Evolutionary conservation across 2,888 invertebrate genomes (phyloP), one percentile per base, ranked within the genome.

Genomic region (Yponomeuta evonymella): DNA sequence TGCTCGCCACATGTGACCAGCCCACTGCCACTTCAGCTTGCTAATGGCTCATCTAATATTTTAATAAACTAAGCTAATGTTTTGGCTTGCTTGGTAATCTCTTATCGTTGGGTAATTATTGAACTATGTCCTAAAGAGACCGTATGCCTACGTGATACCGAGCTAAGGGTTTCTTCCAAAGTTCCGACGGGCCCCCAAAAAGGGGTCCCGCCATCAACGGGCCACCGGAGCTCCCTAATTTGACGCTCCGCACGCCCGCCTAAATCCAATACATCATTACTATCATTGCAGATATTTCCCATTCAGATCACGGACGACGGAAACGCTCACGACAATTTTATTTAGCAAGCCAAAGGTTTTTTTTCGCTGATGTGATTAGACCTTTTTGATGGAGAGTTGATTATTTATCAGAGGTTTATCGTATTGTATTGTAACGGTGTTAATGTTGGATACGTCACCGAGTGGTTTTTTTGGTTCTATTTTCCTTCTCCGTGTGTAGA

Each of bases 261-360:
- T 68, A 63, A 69, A 71, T 68, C 81, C 82, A 83, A 85, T 85
- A 83, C 83, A 79, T 86, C 84, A 86, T 86, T 86, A 83, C 84
- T 82, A 81, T 80, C 79, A 81, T 82, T 78, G 73, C 76, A 77
- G 76, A 77, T 79, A 78, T 82, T 80, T 77, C 73, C 43, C 74
- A 79, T 83, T 81, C 84, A 73, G 73, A 74, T 74, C 76, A 77
- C 79, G 72, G 76, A 70, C 66, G 73, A 75, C 76, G 76, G 75
- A 79, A 81, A 80, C 36, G 73, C 76, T 77, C 79, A 78, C 78
- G 81, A 78, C 81, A 79, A 79, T 81, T 80, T 77, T 68, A 76
- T 78, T 79, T 78, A 78, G 79, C 70, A 67, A 36, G 65, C 12
- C 30, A 65, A 30, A 65, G 33, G 33, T 12, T 65, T 30, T 58